Percentiles rank a stretch among this genome's conserved stretches.
phyloP scores from a whole-genome alignment of 2,113 vertebrate species.

The Callopanchax toddi region DNA sequence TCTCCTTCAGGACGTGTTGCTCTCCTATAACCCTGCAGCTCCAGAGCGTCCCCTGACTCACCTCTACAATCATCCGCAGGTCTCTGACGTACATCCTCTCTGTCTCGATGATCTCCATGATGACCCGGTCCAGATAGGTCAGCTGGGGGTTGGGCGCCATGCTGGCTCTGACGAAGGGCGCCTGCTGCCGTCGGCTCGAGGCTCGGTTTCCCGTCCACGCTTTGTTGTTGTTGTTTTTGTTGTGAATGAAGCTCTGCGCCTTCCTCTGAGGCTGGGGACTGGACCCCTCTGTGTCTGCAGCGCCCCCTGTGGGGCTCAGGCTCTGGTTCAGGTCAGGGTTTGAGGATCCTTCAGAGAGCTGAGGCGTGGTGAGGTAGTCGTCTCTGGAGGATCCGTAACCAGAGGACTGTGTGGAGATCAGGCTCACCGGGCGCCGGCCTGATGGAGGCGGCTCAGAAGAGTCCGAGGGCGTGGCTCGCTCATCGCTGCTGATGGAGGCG shows the following conservation, averaged over 20 bases:
- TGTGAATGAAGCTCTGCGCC: constrained; percentile 4
- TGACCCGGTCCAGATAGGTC: constrained; percentile 89
- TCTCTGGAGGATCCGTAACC: constrained; percentile 77
- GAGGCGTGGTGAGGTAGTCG: constrained; percentile 27
- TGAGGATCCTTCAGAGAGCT: constrained; percentile 8
- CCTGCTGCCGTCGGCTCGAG: constrained; percentile 11
- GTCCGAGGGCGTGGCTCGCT: constrained; percentile 71
- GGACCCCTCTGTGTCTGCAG: background rate
- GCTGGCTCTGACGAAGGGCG: constrained; percentile 26
- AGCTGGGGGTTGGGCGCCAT: constrained; percentile 78
- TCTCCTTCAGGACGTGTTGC: too few relatives aligned
- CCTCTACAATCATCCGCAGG: constrained; percentile 94
- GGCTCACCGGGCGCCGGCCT: constrained; percentile 71
- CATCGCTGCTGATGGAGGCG: constrained; percentile 78
- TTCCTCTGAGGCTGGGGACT: background rate
- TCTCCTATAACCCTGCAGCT: too few relatives aligned
- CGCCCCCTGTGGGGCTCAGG: constrained; percentile 12
- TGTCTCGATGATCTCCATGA: constrained; percentile 93
- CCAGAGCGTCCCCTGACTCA: constrained; percentile 50
- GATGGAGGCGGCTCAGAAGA: constrained; percentile 58
- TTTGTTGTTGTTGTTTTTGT: constrained; percentile 73
- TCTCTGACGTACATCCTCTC: constrained; percentile 92
- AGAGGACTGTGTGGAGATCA: constrained; percentile 72
- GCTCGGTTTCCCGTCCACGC: constrained; percentile 14
- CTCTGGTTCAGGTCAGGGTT: constrained; percentile 39